A percentile compares a stretch with the other conserved stretches of the same genome.
Conservation (phyloP, 1,140 invertebrate genomes). For the Thalassaphorura encarpata region DNA sequence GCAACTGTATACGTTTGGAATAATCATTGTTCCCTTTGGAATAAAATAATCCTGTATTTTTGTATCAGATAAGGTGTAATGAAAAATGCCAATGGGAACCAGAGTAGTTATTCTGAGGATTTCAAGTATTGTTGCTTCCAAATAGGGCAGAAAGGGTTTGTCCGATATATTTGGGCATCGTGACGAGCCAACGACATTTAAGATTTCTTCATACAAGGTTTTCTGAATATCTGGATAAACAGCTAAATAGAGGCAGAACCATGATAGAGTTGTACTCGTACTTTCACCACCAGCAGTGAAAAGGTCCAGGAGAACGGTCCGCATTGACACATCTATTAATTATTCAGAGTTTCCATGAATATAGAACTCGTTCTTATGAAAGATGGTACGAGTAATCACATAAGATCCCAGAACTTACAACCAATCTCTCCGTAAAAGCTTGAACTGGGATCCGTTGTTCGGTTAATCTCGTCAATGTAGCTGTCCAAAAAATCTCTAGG, state of each 20-base stretch:
- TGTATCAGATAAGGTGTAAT: background rate
- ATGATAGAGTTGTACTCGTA: slow-evolving; percentile 49
- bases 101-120: background rate
- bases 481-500: slow-evolving; percentile 19
- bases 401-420: slow-evolving; percentile 4
- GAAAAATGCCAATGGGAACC: background rate
- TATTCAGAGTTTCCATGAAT: background rate
- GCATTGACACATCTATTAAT: background rate
- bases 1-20: slow-evolving; percentile 65
- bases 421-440: slow-evolving; percentile 24
- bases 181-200: slow-evolving; percentile 42
- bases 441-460: slow-evolving; percentile 23
- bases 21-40: slow-evolving; percentile 58
- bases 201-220: slow-evolving; percentile 50
- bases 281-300: slow-evolving; percentile 55
- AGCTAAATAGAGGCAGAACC: slow-evolving; percentile 46
- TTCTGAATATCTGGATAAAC: slow-evolving; percentile 47
- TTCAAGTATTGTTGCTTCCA: slow-evolving; percentile 1
- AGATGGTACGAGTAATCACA: background rate
- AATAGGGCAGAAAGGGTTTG: slow-evolving; percentile 37
- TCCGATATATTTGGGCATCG: slow-evolving; percentile 38
- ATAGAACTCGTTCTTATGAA: too few species aligned
- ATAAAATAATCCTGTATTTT: slow-evolving; percentile 41
- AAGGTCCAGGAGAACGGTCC: slow-evolving; percentile 43
- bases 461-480: slow-evolving; percentile 20